Conservation (phyloP, 2,113 vertebrate genomes). For the Larimichthys polyactis region DNA sequence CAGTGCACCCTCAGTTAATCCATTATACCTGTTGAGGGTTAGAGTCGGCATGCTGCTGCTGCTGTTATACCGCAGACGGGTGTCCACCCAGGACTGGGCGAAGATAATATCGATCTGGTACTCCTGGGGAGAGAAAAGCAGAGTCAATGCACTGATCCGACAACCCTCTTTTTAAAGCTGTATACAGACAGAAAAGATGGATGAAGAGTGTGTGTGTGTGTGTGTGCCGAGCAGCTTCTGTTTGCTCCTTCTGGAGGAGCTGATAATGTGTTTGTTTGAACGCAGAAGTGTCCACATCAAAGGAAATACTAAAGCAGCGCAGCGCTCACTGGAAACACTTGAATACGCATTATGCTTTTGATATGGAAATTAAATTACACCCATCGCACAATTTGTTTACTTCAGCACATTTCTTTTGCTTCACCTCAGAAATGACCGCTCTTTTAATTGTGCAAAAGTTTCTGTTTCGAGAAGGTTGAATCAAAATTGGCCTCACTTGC, state of each 20-base stretch:
- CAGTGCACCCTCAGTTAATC: background rate
- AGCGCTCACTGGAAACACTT: constrained; percentile 17
- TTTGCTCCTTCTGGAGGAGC: constrained; percentile 13
- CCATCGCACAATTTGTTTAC: constrained; percentile 40
- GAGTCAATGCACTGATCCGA: constrained; percentile 54
- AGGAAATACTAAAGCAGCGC: constrained; percentile 37
- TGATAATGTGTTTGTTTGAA: constrained; percentile 38
- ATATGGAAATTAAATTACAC: constrained; percentile 61
- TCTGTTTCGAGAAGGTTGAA: background rate
- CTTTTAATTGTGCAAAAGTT: constrained; percentile 39
- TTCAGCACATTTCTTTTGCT: constrained; percentile 35
- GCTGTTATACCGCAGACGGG: constrained; percentile 94
- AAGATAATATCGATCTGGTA: constrained; percentile 99
- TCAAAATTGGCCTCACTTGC: background rate
- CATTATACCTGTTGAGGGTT: constrained; percentile 88
- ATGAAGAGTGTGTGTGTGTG: background rate
- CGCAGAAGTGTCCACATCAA: constrained; percentile 59
- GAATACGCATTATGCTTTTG: constrained; percentile 54
- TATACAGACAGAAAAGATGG: constrained; percentile 2
- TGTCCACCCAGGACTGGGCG: constrained; percentile 97
- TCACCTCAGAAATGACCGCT: constrained; percentile 32
- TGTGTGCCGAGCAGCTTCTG: background rate
- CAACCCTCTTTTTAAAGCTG: constrained; percentile 15
- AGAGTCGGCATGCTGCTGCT: constrained; percentile 95
- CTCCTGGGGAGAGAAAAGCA: constrained; percentile 84